Evolutionary conservation across 2,797 vertebrate species (phyloP).

Genomic region (Taeniopygia guttata): DNA sequence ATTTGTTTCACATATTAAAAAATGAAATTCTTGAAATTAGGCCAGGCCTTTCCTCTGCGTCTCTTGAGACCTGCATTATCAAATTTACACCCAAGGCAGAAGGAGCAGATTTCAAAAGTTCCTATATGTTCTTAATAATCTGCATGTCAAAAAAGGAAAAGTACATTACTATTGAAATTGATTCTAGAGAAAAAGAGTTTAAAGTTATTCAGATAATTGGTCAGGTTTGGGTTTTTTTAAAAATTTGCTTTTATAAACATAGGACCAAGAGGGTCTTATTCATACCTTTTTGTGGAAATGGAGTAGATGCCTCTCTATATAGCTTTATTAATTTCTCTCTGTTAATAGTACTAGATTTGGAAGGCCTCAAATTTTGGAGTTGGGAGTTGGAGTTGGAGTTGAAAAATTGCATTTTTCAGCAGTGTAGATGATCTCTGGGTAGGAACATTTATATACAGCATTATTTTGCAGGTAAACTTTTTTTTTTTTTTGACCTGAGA

Average conservation of each 20-base stretch:
- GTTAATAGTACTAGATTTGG: neutral
- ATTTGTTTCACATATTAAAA: neutral
- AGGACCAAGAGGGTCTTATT: neutral
- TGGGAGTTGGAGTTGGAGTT: rapidly evolving
- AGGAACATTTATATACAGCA: neutral
- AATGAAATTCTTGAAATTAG: neutral
- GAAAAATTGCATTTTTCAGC: neutral
- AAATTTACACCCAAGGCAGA: neutral
- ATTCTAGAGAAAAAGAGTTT: neutral
- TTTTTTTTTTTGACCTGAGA: neutral
- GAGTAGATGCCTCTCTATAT: neutral
- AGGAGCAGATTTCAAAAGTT: neutral
- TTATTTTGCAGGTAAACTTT: neutral
- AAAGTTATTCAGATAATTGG: neutral
- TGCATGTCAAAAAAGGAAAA: neutral
- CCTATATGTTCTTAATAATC: neutral
- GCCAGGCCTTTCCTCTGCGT: neutral
- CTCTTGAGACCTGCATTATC: neutral
- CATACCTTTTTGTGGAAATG: neutral
- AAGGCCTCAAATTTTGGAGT: neutral
- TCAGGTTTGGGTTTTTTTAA: neutral
- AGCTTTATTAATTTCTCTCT: neutral
- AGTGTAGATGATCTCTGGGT: neutral
- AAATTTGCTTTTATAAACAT: neutral
- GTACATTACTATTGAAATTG: neutral